Evolutionary conservation across 2,113 vertebrate genomes (phyloP), one percentile per base, ranked within the genome.

Genomic region (Kobus ellipsiprymnus): DNA sequence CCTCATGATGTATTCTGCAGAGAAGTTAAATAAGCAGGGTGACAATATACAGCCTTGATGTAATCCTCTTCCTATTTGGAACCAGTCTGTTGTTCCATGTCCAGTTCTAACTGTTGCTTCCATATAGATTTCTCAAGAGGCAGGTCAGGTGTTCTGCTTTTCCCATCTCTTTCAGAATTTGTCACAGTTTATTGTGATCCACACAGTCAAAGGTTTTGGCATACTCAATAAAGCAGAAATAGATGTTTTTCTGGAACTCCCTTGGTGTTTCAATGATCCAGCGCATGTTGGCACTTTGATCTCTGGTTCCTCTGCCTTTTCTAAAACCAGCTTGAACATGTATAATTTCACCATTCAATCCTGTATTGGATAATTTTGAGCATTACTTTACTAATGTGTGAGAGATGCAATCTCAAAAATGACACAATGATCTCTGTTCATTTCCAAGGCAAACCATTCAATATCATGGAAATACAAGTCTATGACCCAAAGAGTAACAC

Each of bases 391-490:
- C 4, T 71, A 36, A 4, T 11, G 9, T 36, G 9, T 71, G 62
- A 71, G 62, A 71, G 9, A 71, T 36, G n/a, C 17, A 71, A 1
- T 36, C 64, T 71, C 2, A 36, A 71, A 71, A 71, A 36, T 71
- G n/a, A 71, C 64, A 71, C n/a, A 36, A 36, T 12, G 19, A 23
- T 12, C 17, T 71, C 19, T 36, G 19, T 71, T 36, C 19, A 0
- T 71, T 6, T 71, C n/a, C 19, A 10, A 36, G 64, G n/a, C 9
- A 71, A 36, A 71, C 19, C 17, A 36, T 71, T 71, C n/a, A 71
- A 21, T 11, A 71, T 36, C n/a, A 36, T 0, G 0, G 2, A 36
- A 36, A 71, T 21, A 5, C 4, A 36, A 36, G 64, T 11, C 17
- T 71, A 21, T 36, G 33, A n/a, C 17, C 2, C 9, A 11, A 36